Evolutionary conservation across 2,113 vertebrate genomes (phyloP).

Genomic region (Nycticorax nycticorax): DNA sequence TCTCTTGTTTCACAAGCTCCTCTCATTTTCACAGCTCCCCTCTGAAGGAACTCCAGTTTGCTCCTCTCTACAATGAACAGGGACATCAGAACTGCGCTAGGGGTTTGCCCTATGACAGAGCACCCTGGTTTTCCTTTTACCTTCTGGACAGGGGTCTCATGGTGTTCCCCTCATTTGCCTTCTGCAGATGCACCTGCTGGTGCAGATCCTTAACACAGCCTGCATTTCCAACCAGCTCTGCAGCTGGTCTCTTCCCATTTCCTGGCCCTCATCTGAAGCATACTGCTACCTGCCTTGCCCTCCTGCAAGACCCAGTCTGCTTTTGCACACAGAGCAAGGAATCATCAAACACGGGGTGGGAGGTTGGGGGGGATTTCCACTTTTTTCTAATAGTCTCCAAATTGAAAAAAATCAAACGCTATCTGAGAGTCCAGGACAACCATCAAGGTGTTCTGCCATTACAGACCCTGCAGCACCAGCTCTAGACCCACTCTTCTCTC

Average conservation of each 20-base stretch:
- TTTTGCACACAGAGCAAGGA: neutral
- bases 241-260: neutral
- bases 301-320: neutral
- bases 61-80: neutral
- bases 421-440: neutral
- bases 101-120: neutral
- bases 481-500: neutral
- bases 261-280: neutral
- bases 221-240: neutral
- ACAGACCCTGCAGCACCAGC: neutral
- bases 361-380: fast-evolving
- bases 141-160: neutral
- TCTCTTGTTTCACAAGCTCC: neutral
- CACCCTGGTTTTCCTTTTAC: neutral
- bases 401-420: fast-evolving
- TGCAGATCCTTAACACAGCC: neutral
- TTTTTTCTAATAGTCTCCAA: neutral
- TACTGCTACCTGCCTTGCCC: neutral
- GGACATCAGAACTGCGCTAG: neutral
- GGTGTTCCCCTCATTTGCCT: neutral
- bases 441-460: neutral
- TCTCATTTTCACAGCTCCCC: neutral
- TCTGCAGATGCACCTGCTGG: neutral
- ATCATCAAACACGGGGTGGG: fast-evolving
- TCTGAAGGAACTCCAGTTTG: neutral